phyloP scores from a whole-genome alignment of 30 jellyfish, hydroid and myxozoan genomes.

The Pelagia noctiluca region DNA sequence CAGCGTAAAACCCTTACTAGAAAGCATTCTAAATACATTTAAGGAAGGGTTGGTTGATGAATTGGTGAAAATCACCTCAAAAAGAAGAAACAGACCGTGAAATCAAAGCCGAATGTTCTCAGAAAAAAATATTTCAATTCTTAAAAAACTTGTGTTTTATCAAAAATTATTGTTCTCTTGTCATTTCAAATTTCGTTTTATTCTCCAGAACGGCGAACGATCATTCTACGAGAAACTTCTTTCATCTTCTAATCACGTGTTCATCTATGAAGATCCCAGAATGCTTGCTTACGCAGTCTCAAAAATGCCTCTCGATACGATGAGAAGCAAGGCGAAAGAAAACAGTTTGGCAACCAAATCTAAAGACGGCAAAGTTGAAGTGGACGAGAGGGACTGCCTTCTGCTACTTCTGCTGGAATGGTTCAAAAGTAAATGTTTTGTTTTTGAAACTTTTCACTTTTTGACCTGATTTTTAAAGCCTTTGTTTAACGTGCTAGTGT shows the following conservation, averaged over 20 bases:
- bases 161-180: neutral
- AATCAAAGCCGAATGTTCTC: no score
- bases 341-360: constrained; percentile 21
- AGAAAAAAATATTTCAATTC: no score
- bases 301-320: constrained; percentile 50
- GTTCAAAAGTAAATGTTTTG: constrained; percentile 72
- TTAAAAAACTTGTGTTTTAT: no score
- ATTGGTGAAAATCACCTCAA: no score
- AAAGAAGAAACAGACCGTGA: no score
- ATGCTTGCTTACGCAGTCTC: constrained; percentile 52
- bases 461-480: no score
- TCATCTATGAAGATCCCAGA: constrained; percentile 65
- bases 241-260: constrained; percentile 45
- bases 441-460: no score
- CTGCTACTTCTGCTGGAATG: constrained; percentile 71
- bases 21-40: no score
- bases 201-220: constrained; percentile 37
- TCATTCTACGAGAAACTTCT: constrained; percentile 43
- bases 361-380: constrained; percentile 20
- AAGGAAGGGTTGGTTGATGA: no score
- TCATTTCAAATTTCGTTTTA: neutral
- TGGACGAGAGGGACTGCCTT: constrained; percentile 67
- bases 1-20: no score
- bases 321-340: constrained; percentile 56
- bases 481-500: no score